A percentile compares a stretch with the other conserved stretches of the same genome.
These are phyloP conservation scores for Rhabditoides inermis DNA, from an alignment of 2,888 invertebrate genomes.

Conservation along the genomic window DNA sequence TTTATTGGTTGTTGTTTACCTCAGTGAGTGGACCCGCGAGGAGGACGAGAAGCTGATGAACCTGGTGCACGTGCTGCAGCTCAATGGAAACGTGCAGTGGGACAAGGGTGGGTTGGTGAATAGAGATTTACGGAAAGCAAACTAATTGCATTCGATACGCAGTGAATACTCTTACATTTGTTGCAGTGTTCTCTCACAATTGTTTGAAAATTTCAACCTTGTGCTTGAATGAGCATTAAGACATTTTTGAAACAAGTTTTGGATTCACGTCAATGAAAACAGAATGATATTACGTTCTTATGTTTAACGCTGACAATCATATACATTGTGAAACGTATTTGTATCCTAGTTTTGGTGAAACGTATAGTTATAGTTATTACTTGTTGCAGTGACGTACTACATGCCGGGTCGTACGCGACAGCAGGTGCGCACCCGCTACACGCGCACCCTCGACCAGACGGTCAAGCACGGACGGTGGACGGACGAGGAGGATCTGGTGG, in stretches of 20 bases:
- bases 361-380: neutral
- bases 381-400: constrained; percentile 34
- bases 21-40: constrained; percentile 61
- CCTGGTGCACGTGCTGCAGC: constrained; percentile 62
- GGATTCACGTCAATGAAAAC: no score
- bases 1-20: neutral
- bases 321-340: no score
- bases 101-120: constrained; percentile 57
- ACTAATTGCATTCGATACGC: no score
- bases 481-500: constrained; percentile 41
- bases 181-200: no score
- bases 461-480: constrained; percentile 44
- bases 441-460: constrained; percentile 26
- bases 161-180: no score
- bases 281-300: no score
- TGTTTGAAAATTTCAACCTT: no score
- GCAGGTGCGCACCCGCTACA: constrained; percentile 34
- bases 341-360: no score
- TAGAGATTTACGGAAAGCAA: no score
- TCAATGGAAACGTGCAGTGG: constrained; percentile 70
- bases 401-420: constrained; percentile 39
- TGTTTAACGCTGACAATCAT: no score
- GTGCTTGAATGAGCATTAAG: no score
- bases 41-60: constrained; percentile 66
- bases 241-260: no score